A percentile compares a stretch with the other conserved stretches of the same genome.
phyloP scores from a whole-genome alignment of 1,140 invertebrate species.

The Campodea augens region DNA sequence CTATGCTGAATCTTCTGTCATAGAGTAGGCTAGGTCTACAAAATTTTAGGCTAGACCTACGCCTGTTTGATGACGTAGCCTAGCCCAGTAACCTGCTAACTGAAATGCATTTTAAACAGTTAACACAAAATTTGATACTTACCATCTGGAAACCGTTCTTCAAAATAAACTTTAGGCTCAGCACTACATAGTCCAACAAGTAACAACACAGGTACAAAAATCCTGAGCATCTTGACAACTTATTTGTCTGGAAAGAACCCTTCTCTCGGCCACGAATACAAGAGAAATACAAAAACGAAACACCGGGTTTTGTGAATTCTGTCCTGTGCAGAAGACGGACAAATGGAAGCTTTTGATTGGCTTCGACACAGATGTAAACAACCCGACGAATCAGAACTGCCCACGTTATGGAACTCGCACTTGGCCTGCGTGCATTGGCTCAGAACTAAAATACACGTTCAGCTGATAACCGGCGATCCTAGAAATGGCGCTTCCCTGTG shows the following conservation, averaged over 20 bases:
- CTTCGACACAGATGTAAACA: no score
- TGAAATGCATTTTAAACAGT: background rate
- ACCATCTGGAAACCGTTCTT: slow-evolving; percentile 58
- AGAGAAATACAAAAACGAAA: slow-evolving; percentile 17
- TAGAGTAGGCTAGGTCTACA: no score
- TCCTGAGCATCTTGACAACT: slow-evolving; percentile 30
- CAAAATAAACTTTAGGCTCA: slow-evolving; percentile 37
- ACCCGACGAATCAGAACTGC: no score
- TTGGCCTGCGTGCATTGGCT: no score
- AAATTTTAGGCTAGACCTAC: no score
- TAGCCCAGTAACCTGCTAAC: no score
- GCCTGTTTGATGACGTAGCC: no score
- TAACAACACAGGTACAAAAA: slow-evolving; percentile 27
- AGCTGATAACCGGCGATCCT: no score
- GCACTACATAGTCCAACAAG: slow-evolving; percentile 27
- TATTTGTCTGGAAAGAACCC: slow-evolving; percentile 21
- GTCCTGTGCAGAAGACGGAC: slow-evolving; percentile 26
- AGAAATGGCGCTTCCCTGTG: no score
- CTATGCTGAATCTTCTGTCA: slow-evolving; percentile 11
- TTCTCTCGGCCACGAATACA: slow-evolving; percentile 24
- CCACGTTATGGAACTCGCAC: no score
- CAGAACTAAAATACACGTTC: no score
- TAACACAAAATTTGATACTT: slow-evolving; percentile 22
- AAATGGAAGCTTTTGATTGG: slow-evolving; percentile 36
- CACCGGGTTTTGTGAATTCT: slow-evolving; percentile 15